Percentiles rank a stretch among this genome's conserved stretches.
phyloP scores from a whole-genome alignment of 2,888 invertebrate species.

The Malthinus seriepunctatus region DNA sequence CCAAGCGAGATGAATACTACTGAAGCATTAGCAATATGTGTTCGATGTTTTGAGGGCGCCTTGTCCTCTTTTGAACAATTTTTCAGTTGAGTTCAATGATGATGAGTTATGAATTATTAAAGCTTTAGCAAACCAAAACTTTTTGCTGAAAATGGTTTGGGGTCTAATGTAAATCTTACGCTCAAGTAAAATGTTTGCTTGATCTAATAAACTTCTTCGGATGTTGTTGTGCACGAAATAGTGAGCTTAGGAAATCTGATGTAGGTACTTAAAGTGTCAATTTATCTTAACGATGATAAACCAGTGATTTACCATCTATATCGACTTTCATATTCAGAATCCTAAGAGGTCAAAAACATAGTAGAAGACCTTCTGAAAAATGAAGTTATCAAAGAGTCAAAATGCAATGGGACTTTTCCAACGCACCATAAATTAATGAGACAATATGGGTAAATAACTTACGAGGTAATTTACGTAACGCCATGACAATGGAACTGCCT shows the following conservation, averaged over 20 bases:
- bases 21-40: too few relatives aligned
- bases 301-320: background rate
- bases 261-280: background rate
- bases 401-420: background rate
- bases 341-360: background rate
- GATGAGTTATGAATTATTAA: too few relatives aligned
- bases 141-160: too few relatives aligned
- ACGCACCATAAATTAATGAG: background rate
- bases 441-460: too few relatives aligned
- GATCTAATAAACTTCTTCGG: background rate
- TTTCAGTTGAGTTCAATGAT: too few relatives aligned
- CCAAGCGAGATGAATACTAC: too few relatives aligned
- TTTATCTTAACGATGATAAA: background rate
- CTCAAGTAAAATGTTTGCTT: background rate
- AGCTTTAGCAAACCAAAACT: too few relatives aligned
- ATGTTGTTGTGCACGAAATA: slow-evolving; percentile 1
- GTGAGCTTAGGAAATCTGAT: background rate
- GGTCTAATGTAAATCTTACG: too few relatives aligned
- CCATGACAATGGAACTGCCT: background rate
- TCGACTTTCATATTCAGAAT: background rate
- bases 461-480: background rate
- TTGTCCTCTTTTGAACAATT: too few relatives aligned
- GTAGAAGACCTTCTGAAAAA: background rate
- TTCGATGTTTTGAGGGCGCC: too few relatives aligned
- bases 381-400: background rate